These are phyloP conservation scores for Agrochola circellaris DNA, from an alignment of 2,888 invertebrate genomes.

Conservation along the genomic window DNA sequence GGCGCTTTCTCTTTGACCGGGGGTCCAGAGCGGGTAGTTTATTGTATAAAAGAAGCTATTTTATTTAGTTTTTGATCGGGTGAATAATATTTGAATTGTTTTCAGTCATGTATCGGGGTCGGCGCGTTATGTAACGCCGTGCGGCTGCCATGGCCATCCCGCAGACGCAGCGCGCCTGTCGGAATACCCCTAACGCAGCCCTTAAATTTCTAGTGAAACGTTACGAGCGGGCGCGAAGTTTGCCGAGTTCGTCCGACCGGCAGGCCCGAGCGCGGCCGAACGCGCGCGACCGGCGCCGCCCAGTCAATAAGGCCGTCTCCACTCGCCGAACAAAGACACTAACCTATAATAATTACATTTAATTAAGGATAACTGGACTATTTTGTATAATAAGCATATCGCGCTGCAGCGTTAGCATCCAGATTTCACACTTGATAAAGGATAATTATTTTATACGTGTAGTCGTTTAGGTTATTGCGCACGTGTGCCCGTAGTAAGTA, in stretches of 20 bases:
- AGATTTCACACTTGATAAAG: slow-evolving; percentile 72
- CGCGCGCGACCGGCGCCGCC: slow-evolving; percentile 88
- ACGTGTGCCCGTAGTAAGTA: slow-evolving; percentile 33
- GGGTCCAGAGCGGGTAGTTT: slow-evolving; percentile 49
- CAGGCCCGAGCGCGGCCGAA: slow-evolving; percentile 79
- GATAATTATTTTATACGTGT: slow-evolving; percentile 64
- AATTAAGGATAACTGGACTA: slow-evolving; percentile 88
- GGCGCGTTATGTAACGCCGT: slow-evolving; percentile 78
- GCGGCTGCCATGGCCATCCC: slow-evolving; percentile 76
- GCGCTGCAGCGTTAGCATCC: slow-evolving; percentile 74
- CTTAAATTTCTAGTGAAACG: slow-evolving; percentile 86
- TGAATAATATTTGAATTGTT: slow-evolving; percentile 59
- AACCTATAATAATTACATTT: slow-evolving; percentile 90
- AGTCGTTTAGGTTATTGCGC: slow-evolving; percentile 25
- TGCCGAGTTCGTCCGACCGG: slow-evolving; percentile 80
- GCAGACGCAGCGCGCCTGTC: slow-evolving; percentile 81
- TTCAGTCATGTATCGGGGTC: slow-evolving; percentile 71
- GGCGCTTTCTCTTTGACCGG: slow-evolving; percentile 75
- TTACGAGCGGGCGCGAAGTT: slow-evolving; percentile 76
- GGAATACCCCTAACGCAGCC: slow-evolving; percentile 86
- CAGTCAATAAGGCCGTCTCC: slow-evolving; percentile 91
- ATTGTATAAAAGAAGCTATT: slow-evolving; percentile 59
- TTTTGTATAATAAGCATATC: slow-evolving; percentile 85
- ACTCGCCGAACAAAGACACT: slow-evolving; percentile 89
- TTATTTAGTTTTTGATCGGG: slow-evolving; percentile 50